phyloP scores from a whole-genome alignment of 2,113 vertebrate genomes.

The Nycticryphes semicollaris region DNA sequence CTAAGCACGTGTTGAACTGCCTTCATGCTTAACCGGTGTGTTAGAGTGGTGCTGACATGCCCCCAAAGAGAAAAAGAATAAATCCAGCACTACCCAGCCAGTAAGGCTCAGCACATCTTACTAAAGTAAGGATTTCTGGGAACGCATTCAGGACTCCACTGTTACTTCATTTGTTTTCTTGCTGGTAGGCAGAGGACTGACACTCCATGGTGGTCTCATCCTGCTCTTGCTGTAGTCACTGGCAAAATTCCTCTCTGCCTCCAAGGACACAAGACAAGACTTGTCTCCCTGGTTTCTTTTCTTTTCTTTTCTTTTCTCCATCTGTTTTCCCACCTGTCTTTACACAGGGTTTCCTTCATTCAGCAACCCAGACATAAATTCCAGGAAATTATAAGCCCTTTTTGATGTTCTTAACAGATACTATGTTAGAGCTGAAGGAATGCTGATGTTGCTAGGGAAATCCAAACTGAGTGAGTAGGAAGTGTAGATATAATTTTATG shows the following conservation, averaged over 20 bases:
- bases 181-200: conserved; percentile 22
- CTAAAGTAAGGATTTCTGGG: neutral
- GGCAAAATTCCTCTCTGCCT: neutral
- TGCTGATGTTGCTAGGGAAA: neutral
- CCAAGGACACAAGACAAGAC: neutral
- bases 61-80: neutral
- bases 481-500: neutral
- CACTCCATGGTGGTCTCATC: conserved; percentile 21
- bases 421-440: neutral
- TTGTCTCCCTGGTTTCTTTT: neutral
- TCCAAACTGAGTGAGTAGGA: neutral
- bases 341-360: conserved; percentile 34
- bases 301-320: conserved; percentile 27
- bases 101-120: neutral
- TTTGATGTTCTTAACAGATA: neutral
- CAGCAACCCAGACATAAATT: neutral
- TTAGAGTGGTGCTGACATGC: neutral
- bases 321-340: conserved; percentile 58
- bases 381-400: neutral
- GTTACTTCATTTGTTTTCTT: conserved; percentile 8
- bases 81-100: neutral
- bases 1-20: neutral
- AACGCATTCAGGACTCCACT: neutral
- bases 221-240: neutral
- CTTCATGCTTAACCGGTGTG: neutral